Evolutionary conservation across 1,140 invertebrate species (phyloP), one percentile per base, ranked within the genome.

Genomic region (Grapholita molesta): DNA sequence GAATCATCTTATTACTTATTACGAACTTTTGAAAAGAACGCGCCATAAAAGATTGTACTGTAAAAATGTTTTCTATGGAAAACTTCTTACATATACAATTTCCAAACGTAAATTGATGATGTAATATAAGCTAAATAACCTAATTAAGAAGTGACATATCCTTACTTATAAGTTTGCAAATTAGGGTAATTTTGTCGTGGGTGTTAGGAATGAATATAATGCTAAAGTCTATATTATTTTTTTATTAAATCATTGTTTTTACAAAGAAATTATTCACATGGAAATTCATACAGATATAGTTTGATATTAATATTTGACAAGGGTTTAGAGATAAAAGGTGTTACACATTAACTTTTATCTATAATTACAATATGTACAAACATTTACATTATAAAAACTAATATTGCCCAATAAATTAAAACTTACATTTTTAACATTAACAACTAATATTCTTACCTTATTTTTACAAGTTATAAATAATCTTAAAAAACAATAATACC

Each of bases 191-290:
- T n/a, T n/a, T n/a, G n/a, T n/a, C n/a, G n/a, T n/a, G n/a, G n/a
- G n/a, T n/a, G n/a, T n/a, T n/a, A n/a, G 6, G 0, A 48, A 48
- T 70, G 55, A 23, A 30, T 25, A 48, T 25, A 23, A 67, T 53
- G 67, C 24, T 2, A 9, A 21, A 12, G 33, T 64, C 70, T 69
- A 69, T 57, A 67, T 32, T 66, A n/a, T n/a, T 82, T 85, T 85
- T 85, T 83, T 88, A 85, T 81, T 86, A 84, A 88, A 88, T 71
- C 83, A 76, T 79, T 84, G 82, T 78, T 82, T 85, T 87, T 89
- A 90, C 84, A 90, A 86, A 87, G 81, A 82, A 80, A 83, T 79
- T 89, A 88, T 83, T 90, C 83, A 89, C 88, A 89, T 87, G 84
- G 82, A 88, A 88, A 85, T 85, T 76, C 77, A 85, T 86, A 85